Evolutionary conservation across 2,113 vertebrate genomes (phyloP).

Genomic region (Nansenia antarctica): DNA sequence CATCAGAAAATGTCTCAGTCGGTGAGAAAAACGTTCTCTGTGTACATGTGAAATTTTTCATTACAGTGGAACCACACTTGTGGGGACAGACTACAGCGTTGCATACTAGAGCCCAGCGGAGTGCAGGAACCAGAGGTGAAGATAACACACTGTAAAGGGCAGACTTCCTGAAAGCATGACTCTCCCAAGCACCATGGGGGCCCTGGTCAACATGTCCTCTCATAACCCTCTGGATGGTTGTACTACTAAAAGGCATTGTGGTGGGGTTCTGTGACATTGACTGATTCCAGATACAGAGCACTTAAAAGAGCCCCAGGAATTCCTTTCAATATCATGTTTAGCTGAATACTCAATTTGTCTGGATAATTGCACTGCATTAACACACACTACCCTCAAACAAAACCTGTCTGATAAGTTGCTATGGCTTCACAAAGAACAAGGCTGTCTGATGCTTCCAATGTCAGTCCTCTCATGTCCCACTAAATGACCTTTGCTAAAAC

Average conservation of each 20-base stretch:
- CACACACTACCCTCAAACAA: neutral
- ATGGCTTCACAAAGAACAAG: too few relatives aligned
- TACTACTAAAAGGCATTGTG: neutral
- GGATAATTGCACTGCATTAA: conserved; percentile 16
- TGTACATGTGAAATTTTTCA: neutral
- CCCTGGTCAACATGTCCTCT: conserved; percentile 7
- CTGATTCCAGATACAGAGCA: conserved; percentile 1
- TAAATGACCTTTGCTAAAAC: too few relatives aligned
- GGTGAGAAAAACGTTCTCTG: neutral
- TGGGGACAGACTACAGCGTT: neutral
- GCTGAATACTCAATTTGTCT: conserved; percentile 25
- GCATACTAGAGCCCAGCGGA: neutral
- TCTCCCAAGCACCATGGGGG: conserved; percentile 19
- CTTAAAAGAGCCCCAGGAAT: neutral
- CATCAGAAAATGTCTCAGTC: neutral
- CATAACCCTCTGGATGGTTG: conserved; percentile 1
- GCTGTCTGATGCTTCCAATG: too few relatives aligned
- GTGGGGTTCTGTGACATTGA: conserved; percentile 22
- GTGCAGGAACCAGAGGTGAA: conserved; percentile 3
- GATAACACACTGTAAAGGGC: conserved; percentile 4
- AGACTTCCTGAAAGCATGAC: conserved; percentile 20
- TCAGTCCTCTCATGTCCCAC: too few relatives aligned
- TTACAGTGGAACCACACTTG: neutral
- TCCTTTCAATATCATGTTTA: conserved; percentile 7
- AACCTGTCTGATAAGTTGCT: too few relatives aligned